Evolutionary conservation across 2,113 vertebrate genomes (phyloP), one percentile per base, ranked within the genome.

Genomic region (Polypterus bichir): DNA sequence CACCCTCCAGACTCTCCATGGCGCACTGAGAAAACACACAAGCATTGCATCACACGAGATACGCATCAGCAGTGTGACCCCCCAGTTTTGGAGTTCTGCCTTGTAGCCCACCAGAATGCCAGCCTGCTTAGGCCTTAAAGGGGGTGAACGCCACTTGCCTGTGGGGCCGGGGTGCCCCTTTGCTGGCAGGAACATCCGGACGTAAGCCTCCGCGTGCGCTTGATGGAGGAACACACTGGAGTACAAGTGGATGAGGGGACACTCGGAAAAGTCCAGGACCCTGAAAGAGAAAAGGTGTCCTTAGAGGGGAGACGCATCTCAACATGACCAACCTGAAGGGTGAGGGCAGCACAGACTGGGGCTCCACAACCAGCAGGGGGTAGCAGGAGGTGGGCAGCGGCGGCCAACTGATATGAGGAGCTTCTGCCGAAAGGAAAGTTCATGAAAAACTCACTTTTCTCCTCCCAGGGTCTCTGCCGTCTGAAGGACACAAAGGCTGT

Each of bases 141-240:
- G 27, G 27, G 27, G 27, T 27, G 27, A 27, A 27, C 27, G 27
- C 45, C 46, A 60, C 45, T 3, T 7, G 6, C 44, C 5, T 54
- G 8, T 6, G 58, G n/a, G 49, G 11, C 65, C 44, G 27, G 56
- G 4, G 2, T 59, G 47, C 9, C 48, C 4, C 9, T 11, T n/a
- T 46, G 51, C 60, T 11, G 46, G 61, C 51, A 63, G 27, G 53
- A 51, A 63, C 7, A 63, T n/a, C 47, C 57, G 47, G 6, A 7
- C 44, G 54, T 63, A 63, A 53, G 62, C 62, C 59, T 64, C 57
- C 6, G 62, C 62, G 9, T 60, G 58, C 7, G 62, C 62, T 47
- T 54, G 58, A 5, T 46, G 52, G 3, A 52, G 57, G 46, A 63
- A 63, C 9, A 63, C n/a, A 11, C 66, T 64, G 58, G 57, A 57